Evolutionary conservation across 2,888 invertebrate species (phyloP).

Genomic region (Nudaria mundana): DNA sequence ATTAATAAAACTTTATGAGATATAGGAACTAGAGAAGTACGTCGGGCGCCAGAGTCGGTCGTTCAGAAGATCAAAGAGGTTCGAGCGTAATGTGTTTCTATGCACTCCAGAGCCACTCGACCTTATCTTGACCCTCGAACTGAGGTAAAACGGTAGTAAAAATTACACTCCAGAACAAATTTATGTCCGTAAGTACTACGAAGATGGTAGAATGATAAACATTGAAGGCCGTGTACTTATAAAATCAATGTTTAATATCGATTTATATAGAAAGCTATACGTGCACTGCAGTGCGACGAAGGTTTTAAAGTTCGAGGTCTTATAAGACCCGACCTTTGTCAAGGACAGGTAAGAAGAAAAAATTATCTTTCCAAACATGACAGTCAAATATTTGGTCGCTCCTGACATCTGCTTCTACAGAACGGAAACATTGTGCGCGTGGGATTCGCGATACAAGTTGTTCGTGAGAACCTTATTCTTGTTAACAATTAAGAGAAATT

Average conservation of each 20-base stretch:
- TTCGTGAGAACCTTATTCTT: conserved; percentile 74
- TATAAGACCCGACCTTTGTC: conserved; percentile 31
- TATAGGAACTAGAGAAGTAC: conserved; percentile 40
- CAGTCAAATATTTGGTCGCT: conserved; percentile 56
- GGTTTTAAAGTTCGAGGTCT: conserved; percentile 27
- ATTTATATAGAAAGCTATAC: conserved; percentile 62
- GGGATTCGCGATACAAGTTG: conserved; percentile 71
- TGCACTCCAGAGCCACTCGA: conserved; percentile 61
- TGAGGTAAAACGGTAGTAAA: conserved; percentile 74
- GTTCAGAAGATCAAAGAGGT: conserved; percentile 60
- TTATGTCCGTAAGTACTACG: conserved; percentile 52
- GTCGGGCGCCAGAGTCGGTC: conserved; percentile 38
- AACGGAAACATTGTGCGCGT: conserved; percentile 66
- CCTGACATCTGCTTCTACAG: conserved; percentile 59
- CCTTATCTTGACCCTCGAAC: conserved; percentile 68
- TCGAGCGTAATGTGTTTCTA: conserved; percentile 54
- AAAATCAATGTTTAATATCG: conserved; percentile 69
- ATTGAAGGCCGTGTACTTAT: conserved; percentile 64
- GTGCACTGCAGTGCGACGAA: conserved; percentile 62
- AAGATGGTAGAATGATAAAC: conserved; percentile 48
- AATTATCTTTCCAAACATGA: conserved; percentile 50
- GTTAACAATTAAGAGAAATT: conserved; percentile 74
- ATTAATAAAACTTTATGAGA: conserved; percentile 57
- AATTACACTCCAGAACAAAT: conserved; percentile 70
- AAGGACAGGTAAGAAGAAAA: conserved; percentile 52